Evolutionary conservation across 2,888 invertebrate species (phyloP).

Genomic region (Lasioglossum figueresi): DNA sequence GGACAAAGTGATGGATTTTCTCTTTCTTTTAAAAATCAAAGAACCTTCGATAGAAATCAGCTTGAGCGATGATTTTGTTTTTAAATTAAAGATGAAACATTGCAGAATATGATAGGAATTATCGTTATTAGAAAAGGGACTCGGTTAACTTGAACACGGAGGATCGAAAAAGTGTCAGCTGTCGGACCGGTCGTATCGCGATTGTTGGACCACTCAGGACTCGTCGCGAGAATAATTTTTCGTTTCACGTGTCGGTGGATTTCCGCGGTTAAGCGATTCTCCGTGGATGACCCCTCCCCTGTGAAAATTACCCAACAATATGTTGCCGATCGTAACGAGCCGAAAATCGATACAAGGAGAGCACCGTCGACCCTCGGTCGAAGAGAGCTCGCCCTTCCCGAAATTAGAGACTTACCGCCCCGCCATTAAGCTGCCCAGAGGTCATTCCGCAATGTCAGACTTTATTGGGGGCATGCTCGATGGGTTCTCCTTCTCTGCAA

Average conservation of each 20-base stretch:
- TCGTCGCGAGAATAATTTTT: constrained; percentile 76
- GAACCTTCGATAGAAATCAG: no score
- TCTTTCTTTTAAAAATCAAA: no score
- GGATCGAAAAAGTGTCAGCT: constrained; percentile 49
- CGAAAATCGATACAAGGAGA: constrained; percentile 71
- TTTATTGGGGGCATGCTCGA: constrained; percentile 6
- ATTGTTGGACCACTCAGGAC: constrained; percentile 47
- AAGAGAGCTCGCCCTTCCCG: constrained; percentile 32
- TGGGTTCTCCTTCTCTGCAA: not conserved
- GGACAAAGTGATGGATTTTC: no score
- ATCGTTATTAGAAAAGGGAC: no score
- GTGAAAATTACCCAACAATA: constrained; percentile 80
- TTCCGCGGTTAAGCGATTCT: constrained; percentile 75
- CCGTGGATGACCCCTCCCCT: constrained; percentile 69
- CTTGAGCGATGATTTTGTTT: no score
- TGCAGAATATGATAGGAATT: no score
- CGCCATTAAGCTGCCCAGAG: constrained; percentile 3
- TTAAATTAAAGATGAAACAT: no score
- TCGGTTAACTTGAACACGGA: no score
- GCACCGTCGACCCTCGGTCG: constrained; percentile 1
- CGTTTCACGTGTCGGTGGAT: constrained; percentile 79
- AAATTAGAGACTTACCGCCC: constrained; percentile 45
- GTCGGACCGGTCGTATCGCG: constrained; percentile 52
- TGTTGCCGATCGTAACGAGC: constrained; percentile 79
- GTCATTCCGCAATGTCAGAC: constrained; percentile 21